Conservation (phyloP, 2,888 invertebrate genomes). For the Nesidiocoris tenuis region DNA sequence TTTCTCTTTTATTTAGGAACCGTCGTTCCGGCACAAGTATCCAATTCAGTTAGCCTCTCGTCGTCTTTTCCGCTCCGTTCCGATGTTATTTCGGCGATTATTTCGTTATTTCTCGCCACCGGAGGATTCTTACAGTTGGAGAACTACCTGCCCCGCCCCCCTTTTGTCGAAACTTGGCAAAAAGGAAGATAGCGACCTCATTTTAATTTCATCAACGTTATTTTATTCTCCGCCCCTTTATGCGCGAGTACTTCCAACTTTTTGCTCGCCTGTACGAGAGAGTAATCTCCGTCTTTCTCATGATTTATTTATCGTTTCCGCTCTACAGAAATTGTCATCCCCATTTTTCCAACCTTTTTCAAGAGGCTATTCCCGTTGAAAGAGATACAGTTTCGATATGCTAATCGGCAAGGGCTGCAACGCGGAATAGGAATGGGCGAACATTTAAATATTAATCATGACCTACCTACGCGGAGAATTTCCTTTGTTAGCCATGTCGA, state of each 20-base stretch:
- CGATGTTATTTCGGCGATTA: not conserved
- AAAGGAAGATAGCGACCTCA: not conserved
- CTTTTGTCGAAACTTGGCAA: not conserved
- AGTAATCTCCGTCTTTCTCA: not conserved
- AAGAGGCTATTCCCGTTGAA: not conserved
- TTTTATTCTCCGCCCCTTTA: not conserved
- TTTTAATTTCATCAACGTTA: not conserved
- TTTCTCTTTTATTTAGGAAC: not conserved
- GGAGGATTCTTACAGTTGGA: not conserved
- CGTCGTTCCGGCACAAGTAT: not conserved
- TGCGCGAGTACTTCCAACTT: not conserved
- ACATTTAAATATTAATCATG: too few relatives aligned
- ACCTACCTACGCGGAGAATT: too few relatives aligned
- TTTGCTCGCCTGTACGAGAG: not conserved
- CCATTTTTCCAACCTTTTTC: not conserved
- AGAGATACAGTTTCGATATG: too few relatives aligned
- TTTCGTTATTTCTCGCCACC: not conserved
- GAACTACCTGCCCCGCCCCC: not conserved
- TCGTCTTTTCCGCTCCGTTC: not conserved
- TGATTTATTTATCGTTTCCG: not conserved
- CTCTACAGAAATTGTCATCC: not conserved
- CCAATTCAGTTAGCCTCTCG: not conserved
- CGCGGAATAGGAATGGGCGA: too few relatives aligned
- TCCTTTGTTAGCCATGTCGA: too few relatives aligned
- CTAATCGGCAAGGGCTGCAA: too few relatives aligned